A percentile compares a stretch with the other conserved stretches of the same genome.
phyloP scores from a whole-genome alignment of 2,888 invertebrate genomes.

The Steinernema scapterisci region DNA sequence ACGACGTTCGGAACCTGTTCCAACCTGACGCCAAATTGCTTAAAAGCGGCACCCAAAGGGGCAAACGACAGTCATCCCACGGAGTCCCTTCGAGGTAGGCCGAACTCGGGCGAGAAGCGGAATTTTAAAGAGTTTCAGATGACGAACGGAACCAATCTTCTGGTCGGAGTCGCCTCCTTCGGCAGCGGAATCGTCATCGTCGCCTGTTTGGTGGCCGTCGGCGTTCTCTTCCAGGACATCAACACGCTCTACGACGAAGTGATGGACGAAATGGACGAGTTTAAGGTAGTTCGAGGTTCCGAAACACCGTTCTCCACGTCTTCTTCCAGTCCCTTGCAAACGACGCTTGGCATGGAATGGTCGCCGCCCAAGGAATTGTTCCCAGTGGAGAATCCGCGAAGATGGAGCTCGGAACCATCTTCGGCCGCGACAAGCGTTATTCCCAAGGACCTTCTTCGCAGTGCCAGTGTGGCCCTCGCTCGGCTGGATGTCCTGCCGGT shows the following conservation, averaged over 20 bases:
- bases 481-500: constrained; percentile 46
- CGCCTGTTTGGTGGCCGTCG: constrained; percentile 44
- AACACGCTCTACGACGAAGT: constrained; percentile 45
- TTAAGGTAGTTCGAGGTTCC: constrained; percentile 37
- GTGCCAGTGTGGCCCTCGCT: constrained; percentile 48
- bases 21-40: neutral
- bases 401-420: constrained; percentile 39
- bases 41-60: neutral
- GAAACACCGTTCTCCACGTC: neutral
- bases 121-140: neutral
- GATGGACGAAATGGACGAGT: constrained; percentile 47
- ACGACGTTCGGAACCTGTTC: constrained; percentile 1
- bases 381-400: constrained; percentile 38
- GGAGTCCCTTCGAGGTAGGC: neutral
- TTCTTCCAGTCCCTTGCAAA: constrained; percentile 39
- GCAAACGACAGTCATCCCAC: neutral
- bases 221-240: constrained; percentile 46
- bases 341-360: constrained; percentile 47
- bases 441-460: constrained; percentile 33
- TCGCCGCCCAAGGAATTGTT: constrained; percentile 40
- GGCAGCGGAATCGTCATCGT: constrained; percentile 42
- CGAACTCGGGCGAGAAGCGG: neutral
- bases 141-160: constrained; percentile 35
- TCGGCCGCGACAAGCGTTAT: constrained; percentile 45
- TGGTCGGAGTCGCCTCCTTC: constrained; percentile 41